phyloP scores from a whole-genome alignment of 2,113 vertebrate species.

The Ivindomyrus marchei region DNA sequence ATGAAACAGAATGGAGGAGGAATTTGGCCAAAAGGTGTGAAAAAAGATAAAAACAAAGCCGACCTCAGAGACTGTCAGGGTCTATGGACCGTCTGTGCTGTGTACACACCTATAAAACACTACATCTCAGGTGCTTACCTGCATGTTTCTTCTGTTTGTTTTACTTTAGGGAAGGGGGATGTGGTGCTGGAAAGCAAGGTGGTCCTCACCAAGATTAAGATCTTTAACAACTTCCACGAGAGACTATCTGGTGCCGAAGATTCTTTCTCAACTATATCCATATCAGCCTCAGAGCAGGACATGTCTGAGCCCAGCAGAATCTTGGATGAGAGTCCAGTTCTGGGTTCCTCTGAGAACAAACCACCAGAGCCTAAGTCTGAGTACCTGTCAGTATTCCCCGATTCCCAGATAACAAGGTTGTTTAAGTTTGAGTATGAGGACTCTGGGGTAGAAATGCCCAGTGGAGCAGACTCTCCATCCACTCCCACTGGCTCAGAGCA shows the following conservation, averaged over 20 bases:
- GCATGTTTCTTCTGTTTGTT: slow-evolving; percentile 25
- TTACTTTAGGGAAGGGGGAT: slow-evolving; percentile 62
- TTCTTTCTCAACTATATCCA: slow-evolving; percentile 39
- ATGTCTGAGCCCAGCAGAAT: slow-evolving; percentile 22
- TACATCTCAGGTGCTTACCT: background rate
- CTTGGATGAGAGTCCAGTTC: slow-evolving; percentile 30
- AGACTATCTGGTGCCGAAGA: slow-evolving; percentile 43
- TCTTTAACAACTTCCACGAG: slow-evolving; percentile 58
- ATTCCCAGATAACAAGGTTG: slow-evolving; percentile 53
- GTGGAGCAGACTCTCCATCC: slow-evolving; percentile 73
- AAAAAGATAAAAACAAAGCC: background rate
- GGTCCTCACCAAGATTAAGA: slow-evolving; percentile 76
- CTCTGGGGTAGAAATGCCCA: slow-evolving; percentile 74
- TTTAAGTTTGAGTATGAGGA: slow-evolving; percentile 81
- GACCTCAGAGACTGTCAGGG: background rate
- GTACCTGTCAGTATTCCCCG: slow-evolving; percentile 51
- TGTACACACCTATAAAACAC: background rate
- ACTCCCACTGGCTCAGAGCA: slow-evolving; percentile 70
- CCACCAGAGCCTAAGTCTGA: slow-evolving; percentile 32
- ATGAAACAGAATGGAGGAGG: background rate
- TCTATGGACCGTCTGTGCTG: background rate
- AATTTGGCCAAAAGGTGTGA: slow-evolving; percentile 12
- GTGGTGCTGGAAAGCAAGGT: slow-evolving; percentile 62
- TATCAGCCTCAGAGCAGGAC: slow-evolving; percentile 42
- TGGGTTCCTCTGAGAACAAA: slow-evolving; percentile 17